phyloP scores from a whole-genome alignment of 2,888 invertebrate genomes.

The Lomographa bimaculata region DNA sequence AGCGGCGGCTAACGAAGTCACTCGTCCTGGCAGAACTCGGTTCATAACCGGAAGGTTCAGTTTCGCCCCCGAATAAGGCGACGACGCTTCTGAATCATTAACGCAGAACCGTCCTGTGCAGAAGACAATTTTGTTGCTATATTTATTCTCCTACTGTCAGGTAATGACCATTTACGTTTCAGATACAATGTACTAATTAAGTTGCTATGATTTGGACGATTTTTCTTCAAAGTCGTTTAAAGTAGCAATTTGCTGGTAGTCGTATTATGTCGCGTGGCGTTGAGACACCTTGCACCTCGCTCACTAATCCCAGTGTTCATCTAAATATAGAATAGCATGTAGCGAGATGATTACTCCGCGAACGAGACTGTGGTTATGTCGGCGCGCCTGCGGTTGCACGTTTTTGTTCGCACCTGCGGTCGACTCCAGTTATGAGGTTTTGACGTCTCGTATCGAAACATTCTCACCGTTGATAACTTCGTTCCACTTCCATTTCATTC shows the following conservation, averaged over 20 bases:
- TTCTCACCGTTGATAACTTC: constrained; percentile 32
- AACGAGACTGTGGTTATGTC: constrained; percentile 61
- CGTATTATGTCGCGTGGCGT: constrained; percentile 50
- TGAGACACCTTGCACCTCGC: constrained; percentile 60
- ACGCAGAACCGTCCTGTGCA: constrained; percentile 57
- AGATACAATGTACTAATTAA: constrained; percentile 49
- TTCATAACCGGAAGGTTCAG: constrained; percentile 73
- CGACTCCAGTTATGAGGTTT: constrained; percentile 49
- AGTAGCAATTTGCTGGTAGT: constrained; percentile 49
- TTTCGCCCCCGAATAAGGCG: constrained; percentile 62
- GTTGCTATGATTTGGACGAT: constrained; percentile 39
- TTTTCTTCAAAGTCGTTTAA: constrained; percentile 48
- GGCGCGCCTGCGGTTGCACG: constrained; percentile 58
- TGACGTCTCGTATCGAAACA: constrained; percentile 38
- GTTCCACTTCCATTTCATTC: constrained; percentile 28
- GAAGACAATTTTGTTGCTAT: constrained; percentile 54
- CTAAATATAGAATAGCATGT: constrained; percentile 70
- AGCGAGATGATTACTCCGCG: constrained; percentile 63
- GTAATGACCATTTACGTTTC: constrained; percentile 51
- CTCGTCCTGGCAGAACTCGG: constrained; percentile 47
- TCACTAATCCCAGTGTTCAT: constrained; percentile 59
- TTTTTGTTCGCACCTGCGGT: constrained; percentile 72
- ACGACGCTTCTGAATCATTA: constrained; percentile 57
- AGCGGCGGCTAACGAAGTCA: constrained; percentile 67
- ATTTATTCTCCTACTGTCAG: constrained; percentile 54